Conservation (phyloP, 2,797 vertebrate species). For the Liparis tanakae region DNA sequence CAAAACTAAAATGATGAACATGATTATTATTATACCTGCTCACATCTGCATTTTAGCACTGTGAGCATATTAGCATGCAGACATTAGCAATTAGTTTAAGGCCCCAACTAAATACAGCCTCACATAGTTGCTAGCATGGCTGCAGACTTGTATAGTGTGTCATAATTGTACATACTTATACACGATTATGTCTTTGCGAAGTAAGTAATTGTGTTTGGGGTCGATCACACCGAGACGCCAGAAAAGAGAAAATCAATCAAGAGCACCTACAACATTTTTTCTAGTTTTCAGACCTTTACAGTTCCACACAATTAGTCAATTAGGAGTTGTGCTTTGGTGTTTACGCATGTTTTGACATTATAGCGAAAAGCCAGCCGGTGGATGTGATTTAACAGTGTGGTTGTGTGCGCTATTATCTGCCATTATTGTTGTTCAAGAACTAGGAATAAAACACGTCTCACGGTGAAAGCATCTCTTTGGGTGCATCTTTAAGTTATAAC, state of each 20-base stretch:
- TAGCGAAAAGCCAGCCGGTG: conserved; percentile 8
- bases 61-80: not conserved
- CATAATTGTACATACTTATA: not conserved
- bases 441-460: conserved; percentile 19
- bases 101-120: not conserved
- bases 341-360: conserved; percentile 28
- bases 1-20: not conserved
- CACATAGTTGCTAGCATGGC: not conserved
- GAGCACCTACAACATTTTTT: not conserved
- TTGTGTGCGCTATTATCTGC: conserved; percentile 35
- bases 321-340: conserved; percentile 8
- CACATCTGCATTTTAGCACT: not conserved
- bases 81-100: conserved; percentile 20
- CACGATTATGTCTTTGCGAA: not conserved
- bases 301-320: conserved; percentile 14
- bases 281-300: not conserved
- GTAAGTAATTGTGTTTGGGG: not conserved
- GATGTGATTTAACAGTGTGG: conserved; percentile 37
- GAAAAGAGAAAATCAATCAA: not conserved
- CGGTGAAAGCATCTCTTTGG: conserved; percentile 11
- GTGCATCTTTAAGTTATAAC: conserved; percentile 23
- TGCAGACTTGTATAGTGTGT: not conserved
- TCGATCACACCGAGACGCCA: not conserved
- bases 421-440: conserved; percentile 20
- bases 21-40: not conserved